phyloP scores from a whole-genome alignment of 2,888 invertebrate species.

The Noctuana brunneofusca region DNA sequence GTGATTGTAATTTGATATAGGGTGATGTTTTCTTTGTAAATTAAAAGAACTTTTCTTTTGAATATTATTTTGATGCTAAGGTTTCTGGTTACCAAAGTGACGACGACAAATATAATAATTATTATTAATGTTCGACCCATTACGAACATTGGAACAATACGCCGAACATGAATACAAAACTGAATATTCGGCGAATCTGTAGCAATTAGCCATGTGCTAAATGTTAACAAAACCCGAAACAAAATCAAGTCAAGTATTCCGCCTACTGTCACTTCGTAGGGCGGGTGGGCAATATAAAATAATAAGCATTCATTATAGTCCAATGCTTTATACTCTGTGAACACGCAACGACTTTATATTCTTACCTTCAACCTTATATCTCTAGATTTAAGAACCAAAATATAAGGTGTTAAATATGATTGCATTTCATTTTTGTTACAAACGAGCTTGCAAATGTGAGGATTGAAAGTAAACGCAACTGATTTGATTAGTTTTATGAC shows the following conservation, averaged over 20 bases:
- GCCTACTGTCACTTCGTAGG: slow-evolving; percentile 70
- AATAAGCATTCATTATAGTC: slow-evolving; percentile 74
- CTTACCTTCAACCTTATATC: slow-evolving; percentile 31
- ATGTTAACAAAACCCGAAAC: background rate
- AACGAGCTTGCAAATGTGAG: slow-evolving; percentile 54
- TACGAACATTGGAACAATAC: no score
- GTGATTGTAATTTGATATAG: background rate
- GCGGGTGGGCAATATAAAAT: slow-evolving; percentile 78
- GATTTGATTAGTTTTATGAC: slow-evolving; percentile 31
- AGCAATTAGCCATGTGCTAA: no score
- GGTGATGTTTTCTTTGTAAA: background rate
- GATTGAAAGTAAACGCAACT: slow-evolving; percentile 41
- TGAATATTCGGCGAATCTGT: no score
- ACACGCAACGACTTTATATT: slow-evolving; percentile 57
- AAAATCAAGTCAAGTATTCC: slow-evolving; percentile 49
- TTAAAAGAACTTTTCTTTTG: no score
- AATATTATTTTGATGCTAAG: no score
- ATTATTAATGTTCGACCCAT: no score
- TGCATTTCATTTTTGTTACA: slow-evolving; percentile 36
- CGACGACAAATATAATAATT: no score
- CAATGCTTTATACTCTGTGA: slow-evolving; percentile 65
- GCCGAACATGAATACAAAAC: no score
- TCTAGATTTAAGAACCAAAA: slow-evolving; percentile 23
- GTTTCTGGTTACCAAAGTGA: no score
- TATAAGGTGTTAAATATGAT: slow-evolving; percentile 33